phyloP scores from a whole-genome alignment of 2,113 vertebrate genomes.

The Cricetomys ansorgei region DNA sequence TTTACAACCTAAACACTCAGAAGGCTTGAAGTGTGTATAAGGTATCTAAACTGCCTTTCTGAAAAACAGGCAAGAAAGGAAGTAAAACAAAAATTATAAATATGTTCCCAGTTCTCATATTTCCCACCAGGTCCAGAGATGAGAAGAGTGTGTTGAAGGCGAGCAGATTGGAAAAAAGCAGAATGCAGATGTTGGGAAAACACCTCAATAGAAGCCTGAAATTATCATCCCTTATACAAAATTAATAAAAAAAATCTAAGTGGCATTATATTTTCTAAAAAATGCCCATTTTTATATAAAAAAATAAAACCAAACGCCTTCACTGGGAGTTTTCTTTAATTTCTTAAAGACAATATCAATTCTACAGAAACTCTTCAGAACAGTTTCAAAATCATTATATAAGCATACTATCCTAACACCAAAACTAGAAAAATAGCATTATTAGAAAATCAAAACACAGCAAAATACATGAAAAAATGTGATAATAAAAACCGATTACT shows the following conservation, averaged over 20 bases:
- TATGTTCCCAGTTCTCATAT: not conserved
- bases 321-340: not conserved
- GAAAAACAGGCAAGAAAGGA: not conserved
- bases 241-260: not conserved
- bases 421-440: not conserved
- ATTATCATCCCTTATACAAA: not conserved
- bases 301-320: not conserved
- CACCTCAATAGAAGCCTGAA: not conserved
- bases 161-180: not conserved
- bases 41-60: not conserved
- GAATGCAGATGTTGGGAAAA: not conserved
- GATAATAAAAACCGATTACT: not conserved
- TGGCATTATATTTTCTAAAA: not conserved
- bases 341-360: not conserved
- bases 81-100: not conserved
- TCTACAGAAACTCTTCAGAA: not conserved
- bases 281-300: not conserved
- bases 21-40: not conserved
- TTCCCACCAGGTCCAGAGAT: not conserved
- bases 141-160: not conserved
- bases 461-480: not conserved
- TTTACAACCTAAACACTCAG: not conserved
- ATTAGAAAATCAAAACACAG: not conserved
- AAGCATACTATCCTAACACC: not conserved
- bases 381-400: not conserved